Base-by-base conservation (phyloP, 2,888 invertebrate genomes). In the Eupeodes latifasciatus region DNA sequence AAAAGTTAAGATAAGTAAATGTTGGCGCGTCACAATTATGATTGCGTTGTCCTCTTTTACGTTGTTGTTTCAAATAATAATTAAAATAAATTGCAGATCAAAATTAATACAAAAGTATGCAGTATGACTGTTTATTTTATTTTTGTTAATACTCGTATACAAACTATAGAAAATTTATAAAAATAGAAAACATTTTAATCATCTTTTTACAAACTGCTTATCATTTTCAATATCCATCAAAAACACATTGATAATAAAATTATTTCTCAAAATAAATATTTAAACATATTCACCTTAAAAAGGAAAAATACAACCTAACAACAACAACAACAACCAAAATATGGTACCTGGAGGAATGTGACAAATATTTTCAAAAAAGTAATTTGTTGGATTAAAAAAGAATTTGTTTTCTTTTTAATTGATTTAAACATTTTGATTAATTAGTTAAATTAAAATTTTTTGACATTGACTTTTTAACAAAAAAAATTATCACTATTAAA, bases 391-490 rank as follows among this genome's bases (percentile, higher is more conserved):
- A 69, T 69, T 69, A 51, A 36, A 53, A 40, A 53, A 16, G 36
- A 36, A 40, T 19, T 36, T 27, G 27, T 27, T 40, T 36, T 7
- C 14, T n/a, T 64, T 47, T 44, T 49, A 69, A 69, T 69, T 69
- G 69, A 51, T 69, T 36, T 36, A 53, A 69, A 0, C n/a, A 53
- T 53, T 53, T 69, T 69, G 69, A 69, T 69, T 53, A 69, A 69
- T 69, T 69, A 69, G 69, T 53, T 12, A 19, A 51, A 69, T 36
- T 69, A 36, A 53, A 66, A 67, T 51, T 51, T 67, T 27, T 51
- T 67, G 34, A 51, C 34, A 36, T 53, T 36, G n/a, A n/a, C 51
- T n/a, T 34, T 51, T 69, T 4, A n/a, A 53, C 5, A 14, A 16
- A 40, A 69, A 14, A 16, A 53, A 69, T 69, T 69, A 69, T 69